Evolutionary conservation across 2,888 invertebrate species (phyloP), one percentile per base, ranked within the genome.

Genomic region (Sinhomidia bicolor): DNA sequence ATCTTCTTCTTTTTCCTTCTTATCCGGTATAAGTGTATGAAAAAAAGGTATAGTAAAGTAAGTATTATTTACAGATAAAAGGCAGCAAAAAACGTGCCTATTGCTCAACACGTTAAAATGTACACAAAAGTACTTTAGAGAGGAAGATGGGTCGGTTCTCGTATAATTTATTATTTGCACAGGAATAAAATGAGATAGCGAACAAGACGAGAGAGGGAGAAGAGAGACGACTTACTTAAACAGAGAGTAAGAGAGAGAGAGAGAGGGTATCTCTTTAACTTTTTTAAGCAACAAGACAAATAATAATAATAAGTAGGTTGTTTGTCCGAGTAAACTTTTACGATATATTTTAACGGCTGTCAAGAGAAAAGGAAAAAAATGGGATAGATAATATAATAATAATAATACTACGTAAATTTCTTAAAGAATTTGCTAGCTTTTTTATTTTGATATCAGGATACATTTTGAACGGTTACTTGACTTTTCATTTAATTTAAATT

Each of bases 281-380:
- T 79, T 76, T 76, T 76, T 76, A 76, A 79, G 60, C 79, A 79
- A 79, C 79, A 79, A 79, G 41, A 57, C 79, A 79, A 79, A 79
- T 60, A 60, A 62, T 62, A 62, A n/a, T 57, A 57, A 60, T 57
- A 60, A 60, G 57, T 60, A 79, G 57, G 79, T 79, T 79, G 79
- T 60, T 60, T 79, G 79, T 60, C 79, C 17, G 79, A 32, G 32
- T 60, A 60, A 79, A 79, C 79, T 79, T 79, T 79, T 12, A 79
- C 57, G 60, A 79, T 79, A 60, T 79, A 79, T 79, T 79, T 79
- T 79, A 32, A 60, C 60, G 36, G 57, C 36, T 79, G 60, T 79
- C 51, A 51, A 51, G 51, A 54, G 68, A 71, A 17, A 17, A 6
- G 17, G 68, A 76, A 76, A 54, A 26, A 51, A 76, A 51, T 29